phyloP scores from a whole-genome alignment of 2,888 invertebrate genomes.

The Molanna angustata region DNA sequence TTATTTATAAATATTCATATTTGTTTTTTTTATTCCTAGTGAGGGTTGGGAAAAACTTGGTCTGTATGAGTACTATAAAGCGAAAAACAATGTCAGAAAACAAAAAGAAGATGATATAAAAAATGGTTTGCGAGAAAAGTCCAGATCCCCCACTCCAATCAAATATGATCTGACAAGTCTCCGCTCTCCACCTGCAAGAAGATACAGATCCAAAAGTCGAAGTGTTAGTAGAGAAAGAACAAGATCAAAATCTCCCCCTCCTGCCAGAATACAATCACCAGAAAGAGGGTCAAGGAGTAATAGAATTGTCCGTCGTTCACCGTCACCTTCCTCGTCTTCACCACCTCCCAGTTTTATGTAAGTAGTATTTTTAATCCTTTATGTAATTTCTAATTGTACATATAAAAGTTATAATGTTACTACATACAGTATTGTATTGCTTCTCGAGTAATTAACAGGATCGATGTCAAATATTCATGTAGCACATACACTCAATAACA shows the following conservation, averaged over 20 bases:
- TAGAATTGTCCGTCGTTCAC: conserved; percentile 15
- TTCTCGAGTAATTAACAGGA: neutral
- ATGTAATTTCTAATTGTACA: neutral
- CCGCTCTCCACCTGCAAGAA: conserved; percentile 69
- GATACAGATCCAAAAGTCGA: conserved; percentile 59
- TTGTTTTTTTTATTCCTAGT: conserved; percentile 45
- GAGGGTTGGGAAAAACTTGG: conserved; percentile 99
- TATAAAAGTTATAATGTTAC: neutral
- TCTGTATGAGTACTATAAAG: conserved; percentile 96
- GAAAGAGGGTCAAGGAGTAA: conserved; percentile 35
- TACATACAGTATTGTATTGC: neutral
- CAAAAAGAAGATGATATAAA: conserved; percentile 82
- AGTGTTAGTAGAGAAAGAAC: conserved; percentile 50
- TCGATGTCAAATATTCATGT: too few species aligned
- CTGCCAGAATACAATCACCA: conserved; percentile 47
- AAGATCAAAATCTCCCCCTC: conserved; percentile 47
- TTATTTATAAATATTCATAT: too few species aligned
- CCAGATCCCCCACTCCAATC: conserved; percentile 78
- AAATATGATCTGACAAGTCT: conserved; percentile 70
- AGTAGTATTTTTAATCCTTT: conserved; percentile 38
- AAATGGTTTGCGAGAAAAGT: conserved; percentile 67
- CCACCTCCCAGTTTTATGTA: conserved; percentile 76
- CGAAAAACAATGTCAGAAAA: conserved; percentile 87
- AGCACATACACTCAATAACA: too few species aligned
- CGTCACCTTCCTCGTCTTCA: conserved; percentile 30